Conservation (phyloP, 2,888 invertebrate species). For the Andricus curvator region DNA sequence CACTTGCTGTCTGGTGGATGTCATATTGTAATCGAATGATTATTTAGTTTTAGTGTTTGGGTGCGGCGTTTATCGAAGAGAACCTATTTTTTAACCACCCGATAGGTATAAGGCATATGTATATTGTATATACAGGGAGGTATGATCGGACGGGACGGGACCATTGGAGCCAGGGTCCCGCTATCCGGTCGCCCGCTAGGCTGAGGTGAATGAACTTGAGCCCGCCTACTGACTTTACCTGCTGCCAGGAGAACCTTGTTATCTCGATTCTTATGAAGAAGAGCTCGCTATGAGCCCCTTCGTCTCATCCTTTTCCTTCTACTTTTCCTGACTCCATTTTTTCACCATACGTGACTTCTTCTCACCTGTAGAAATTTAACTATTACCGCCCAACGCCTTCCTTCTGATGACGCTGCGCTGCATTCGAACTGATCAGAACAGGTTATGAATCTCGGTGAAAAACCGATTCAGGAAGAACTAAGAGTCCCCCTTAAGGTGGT, state of each 20-base stretch:
- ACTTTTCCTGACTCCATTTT: background rate
- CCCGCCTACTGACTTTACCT: conserved; percentile 78
- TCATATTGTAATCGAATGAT: conserved; percentile 15
- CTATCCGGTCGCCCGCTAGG: conserved; percentile 78
- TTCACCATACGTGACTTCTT: background rate
- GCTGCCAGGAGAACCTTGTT: conserved; percentile 68
- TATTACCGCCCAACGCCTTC: too few species aligned
- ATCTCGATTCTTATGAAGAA: conserved; percentile 58
- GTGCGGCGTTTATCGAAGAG: conserved; percentile 2
- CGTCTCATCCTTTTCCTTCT: conserved; percentile 25
- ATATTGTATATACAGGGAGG: conserved; percentile 57
- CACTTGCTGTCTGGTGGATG: background rate
- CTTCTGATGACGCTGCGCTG: background rate
- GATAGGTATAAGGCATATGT: conserved; percentile 46
- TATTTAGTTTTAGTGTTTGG: conserved; percentile 11
- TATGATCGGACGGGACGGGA: conserved; percentile 71
- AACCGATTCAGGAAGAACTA: background rate
- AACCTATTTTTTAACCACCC: conserved; percentile 38
- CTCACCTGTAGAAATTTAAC: background rate
- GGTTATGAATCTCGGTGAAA: conserved; percentile 3
- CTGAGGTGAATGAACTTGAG: conserved; percentile 75
- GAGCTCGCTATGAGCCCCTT: conserved; percentile 47
- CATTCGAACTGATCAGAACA: background rate
- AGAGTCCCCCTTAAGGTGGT: too few species aligned
- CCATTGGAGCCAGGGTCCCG: conserved; percentile 77